Conservation (phyloP, 2,888 invertebrate species). For the Oegoconia quadripuncta region DNA sequence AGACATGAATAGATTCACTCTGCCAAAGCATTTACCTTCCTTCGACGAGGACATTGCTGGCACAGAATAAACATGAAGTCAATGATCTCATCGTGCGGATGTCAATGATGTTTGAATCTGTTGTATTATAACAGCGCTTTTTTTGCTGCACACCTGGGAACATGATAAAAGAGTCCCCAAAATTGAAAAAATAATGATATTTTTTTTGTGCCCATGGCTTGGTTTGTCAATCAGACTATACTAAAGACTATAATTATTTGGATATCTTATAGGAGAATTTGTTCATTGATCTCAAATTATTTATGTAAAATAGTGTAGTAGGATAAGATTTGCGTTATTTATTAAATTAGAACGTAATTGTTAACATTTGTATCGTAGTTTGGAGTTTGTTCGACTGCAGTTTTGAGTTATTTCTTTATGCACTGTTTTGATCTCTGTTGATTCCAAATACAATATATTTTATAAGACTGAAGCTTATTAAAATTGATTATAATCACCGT, state of each 20-base stretch:
- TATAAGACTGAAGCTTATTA: conserved; percentile 43
- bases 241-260: conserved; percentile 18
- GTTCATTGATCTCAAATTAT: conserved; percentile 76
- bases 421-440: conserved; percentile 54
- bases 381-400: conserved; percentile 27
- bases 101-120: conserved; percentile 31
- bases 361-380: conserved; percentile 25
- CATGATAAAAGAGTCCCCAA: conserved; percentile 35
- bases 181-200: conserved; percentile 27
- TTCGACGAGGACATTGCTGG: conserved; percentile 6
- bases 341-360: conserved; percentile 36
- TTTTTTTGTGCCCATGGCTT: conserved; percentile 11
- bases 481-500: conserved; percentile 1
- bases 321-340: conserved; percentile 64
- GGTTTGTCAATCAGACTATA: no score
- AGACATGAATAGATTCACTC: neutral
- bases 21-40: neutral
- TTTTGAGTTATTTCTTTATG: conserved; percentile 28
- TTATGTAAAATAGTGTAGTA: conserved; percentile 60
- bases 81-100: conserved; percentile 47
- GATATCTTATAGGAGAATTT: conserved; percentile 46
- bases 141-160: conserved; percentile 59
- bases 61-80: conserved; percentile 33
- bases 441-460: conserved; percentile 54
- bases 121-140: conserved; percentile 47